Conservation (phyloP, 2,888 invertebrate species). For the Caprella mutica region DNA sequence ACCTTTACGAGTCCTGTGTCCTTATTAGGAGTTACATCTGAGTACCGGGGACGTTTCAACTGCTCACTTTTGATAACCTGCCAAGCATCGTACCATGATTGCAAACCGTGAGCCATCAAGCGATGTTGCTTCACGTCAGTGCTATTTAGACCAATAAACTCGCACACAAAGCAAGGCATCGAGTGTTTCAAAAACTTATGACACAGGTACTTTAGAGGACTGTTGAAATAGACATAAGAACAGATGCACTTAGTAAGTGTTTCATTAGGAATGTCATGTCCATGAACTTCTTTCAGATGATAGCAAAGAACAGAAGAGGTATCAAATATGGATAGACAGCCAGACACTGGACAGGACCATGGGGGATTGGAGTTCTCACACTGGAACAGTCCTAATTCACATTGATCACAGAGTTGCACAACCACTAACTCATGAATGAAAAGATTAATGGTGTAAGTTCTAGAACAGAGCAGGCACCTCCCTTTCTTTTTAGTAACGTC, state of each 20-base stretch:
- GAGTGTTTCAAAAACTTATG: constrained; percentile 24
- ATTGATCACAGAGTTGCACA: constrained; percentile 9
- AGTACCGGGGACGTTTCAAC: neutral
- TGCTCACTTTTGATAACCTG: constrained; percentile 10
- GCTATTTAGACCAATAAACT: constrained; percentile 16
- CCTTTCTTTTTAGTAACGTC: constrained; percentile 8
- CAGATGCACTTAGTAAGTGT: neutral
- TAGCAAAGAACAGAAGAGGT: constrained; percentile 3
- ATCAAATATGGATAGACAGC: constrained; percentile 1
- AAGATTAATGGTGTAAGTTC: neutral
- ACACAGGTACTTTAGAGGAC: constrained; percentile 15
- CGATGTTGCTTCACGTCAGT: constrained; percentile 26
- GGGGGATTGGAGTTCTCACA: constrained; percentile 12
- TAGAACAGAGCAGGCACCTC: constrained; percentile 6
- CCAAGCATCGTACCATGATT: constrained; percentile 24
- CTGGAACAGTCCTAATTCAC: constrained; percentile 13
- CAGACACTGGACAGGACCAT: constrained; percentile 11
- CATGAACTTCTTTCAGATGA: neutral
- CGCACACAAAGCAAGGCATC: constrained; percentile 28
- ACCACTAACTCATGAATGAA: neutral
- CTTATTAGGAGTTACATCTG: neutral
- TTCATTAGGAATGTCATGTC: neutral
- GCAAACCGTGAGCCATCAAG: constrained; percentile 20
- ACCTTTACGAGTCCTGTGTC: constrained; percentile 12
- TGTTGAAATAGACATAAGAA: neutral